Evolutionary conservation across 2,113 vertebrate genomes (phyloP), one percentile per base, ranked within the genome.

Genomic region (Rissa tridactyla): DNA sequence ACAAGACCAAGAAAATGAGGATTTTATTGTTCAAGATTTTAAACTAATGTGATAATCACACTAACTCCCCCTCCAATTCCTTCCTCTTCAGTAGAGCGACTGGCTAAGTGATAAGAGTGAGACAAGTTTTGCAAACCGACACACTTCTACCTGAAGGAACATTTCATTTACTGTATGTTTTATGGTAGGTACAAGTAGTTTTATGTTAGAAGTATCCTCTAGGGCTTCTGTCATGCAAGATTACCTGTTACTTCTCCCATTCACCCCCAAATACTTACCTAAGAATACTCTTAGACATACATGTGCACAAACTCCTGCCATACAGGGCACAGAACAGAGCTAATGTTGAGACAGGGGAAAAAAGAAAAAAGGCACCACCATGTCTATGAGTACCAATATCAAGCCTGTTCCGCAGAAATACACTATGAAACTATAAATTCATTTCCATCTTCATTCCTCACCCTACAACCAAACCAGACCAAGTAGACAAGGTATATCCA

Each of bases 21-120:
- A 85, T 92, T 94, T 92, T 88, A 77, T n/a, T 92, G 58, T 62
- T 94, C 49, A 77, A 77, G 73, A 73, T 84, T 89, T 90, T n/a
- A 58, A 86, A 46, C 26, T 90, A 85, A 92, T 68, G 68, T 62
- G 51, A 36, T 96, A 87, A 96, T 95, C 66, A 71, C 17, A 73
- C 22, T 25, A 61, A 68, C 76, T 86, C 51, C 69, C 71, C 55
- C 88, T 86, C 68, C 55, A 86, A 68, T 92, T 76, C 68, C 57
- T 93, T 55, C 76, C 61, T 58, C 72, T 88, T 78, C 66, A 49
- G 49, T 10, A 64, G 8, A 83, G n/a, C 0, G 2, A 68, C 36
- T 25, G n/a, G 69, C 36, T 90, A 86, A 83, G 57, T 52, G 36
- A 79, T 12, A 69, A 69, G 55, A 62, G 7, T 38, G n/a, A 93